Evolutionary conservation across 2,113 vertebrate genomes (phyloP).

Genomic region (Oriolus oriolus): DNA sequence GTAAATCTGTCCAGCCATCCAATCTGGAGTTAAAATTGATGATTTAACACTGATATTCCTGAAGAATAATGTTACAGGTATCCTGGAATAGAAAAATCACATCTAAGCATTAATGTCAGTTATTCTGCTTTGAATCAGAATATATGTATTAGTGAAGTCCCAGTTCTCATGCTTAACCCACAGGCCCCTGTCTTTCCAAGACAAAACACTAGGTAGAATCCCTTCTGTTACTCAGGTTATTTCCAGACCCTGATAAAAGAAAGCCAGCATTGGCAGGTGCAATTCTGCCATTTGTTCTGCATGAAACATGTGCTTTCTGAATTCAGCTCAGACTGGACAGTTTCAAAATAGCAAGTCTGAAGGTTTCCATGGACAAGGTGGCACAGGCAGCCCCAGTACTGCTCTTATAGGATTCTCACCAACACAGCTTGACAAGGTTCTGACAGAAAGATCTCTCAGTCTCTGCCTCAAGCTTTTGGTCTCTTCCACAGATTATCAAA

Average conservation of each 20-base stretch:
- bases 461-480: not conserved
- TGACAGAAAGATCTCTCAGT: not conserved
- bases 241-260: not conserved
- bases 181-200: not conserved
- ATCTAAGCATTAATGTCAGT: not conserved
- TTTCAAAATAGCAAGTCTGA: not conserved
- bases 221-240: not conserved
- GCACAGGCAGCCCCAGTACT: not conserved
- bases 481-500: not conserved
- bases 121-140: not conserved
- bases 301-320: not conserved
- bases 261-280: not conserved
- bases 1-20: not conserved
- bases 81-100: not conserved
- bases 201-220: not conserved
- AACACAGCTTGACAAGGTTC: not conserved
- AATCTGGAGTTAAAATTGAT: not conserved
- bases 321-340: not conserved
- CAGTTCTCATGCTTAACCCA: not conserved
- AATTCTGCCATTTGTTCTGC: not conserved
- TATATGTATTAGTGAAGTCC: accelerated
- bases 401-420: not conserved
- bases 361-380: not conserved
- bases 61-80: not conserved
- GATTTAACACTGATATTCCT: not conserved